Base-by-base conservation (phyloP, 2,888 invertebrate species). In the Copidosoma aretas region DNA sequence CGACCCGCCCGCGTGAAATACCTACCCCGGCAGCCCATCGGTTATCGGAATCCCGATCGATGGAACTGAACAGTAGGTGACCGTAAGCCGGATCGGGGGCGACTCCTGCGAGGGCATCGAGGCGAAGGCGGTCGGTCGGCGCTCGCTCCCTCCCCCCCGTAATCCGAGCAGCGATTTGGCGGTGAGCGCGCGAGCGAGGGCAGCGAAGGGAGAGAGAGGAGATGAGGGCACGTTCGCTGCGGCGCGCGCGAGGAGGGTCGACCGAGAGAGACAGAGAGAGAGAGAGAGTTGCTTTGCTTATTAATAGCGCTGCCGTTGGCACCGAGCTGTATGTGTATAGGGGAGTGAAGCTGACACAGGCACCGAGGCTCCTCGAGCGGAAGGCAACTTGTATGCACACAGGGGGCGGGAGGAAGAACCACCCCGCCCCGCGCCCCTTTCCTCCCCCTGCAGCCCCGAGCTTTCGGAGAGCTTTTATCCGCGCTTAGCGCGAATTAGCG, bases 221-320 rank as follows among this genome's bases (percentile, higher is more conserved):
- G 24, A 25, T n/a, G 19, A 46, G 51, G 15, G 51, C 25, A n/a
- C 60, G n/a, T 5, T 46, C 43, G 4, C 43, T 46, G 14, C 43
- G 3, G 8, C n/a, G 41, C 21, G 14, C 32, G 46, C 67, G 68
- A 70, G 68, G 67, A 25, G 70, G 68, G 67, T 14, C 10, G 64
- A 71, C 63, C 61, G 66, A 58, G 69, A 72, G 74, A 75, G 64
- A 73, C 73, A 68, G 68, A 72, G 70, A 73, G 54, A 59, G 43
- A 57, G 8, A 14, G 41, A 41, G 66, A 64, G 64, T 69, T 41
- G 61, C 68, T 72, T 46, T 17, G 53, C 53, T 63, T 39, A 59
- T 62, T 59, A 59, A 46, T 60, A 60, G 52, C 60, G 63, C 53
- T 51, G 15, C 22, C 24, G 51, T 25, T 24, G 14, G 53, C 49